A percentile compares a stretch with the other conserved stretches of the same genome.
Conservation (phyloP, 2,113 vertebrate species). For the Madoqua kirkii region DNA sequence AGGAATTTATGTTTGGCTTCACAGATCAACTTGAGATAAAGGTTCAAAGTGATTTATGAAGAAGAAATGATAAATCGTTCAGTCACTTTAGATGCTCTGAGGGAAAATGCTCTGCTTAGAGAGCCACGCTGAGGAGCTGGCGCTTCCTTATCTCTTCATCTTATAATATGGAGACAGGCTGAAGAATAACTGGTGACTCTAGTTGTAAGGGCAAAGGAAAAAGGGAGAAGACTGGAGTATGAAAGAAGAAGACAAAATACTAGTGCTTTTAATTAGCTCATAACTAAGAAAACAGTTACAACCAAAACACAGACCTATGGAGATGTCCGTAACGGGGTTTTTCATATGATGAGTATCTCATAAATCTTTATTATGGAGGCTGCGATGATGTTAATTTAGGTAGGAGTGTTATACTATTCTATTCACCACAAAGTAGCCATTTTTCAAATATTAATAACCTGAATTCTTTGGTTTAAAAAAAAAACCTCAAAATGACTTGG, state of each 20-base stretch:
- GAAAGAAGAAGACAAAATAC: neutral
- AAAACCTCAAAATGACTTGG: constrained; percentile 48
- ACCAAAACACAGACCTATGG: constrained; percentile 18
- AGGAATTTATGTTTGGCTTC: constrained; percentile 55
- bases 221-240: neutral
- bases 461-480: constrained; percentile 49
- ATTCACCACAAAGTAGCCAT: constrained; percentile 33
- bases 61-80: constrained; percentile 46
- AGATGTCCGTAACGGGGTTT: constrained; percentile 56
- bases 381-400: constrained; percentile 52
- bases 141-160: constrained; percentile 13
- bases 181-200: constrained; percentile 12
- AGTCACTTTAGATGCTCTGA: neutral
- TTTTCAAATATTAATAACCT: constrained; percentile 73
- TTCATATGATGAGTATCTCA: constrained; percentile 23
- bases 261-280: constrained; percentile 42
- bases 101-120: neutral
- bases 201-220: constrained; percentile 40
- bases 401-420: constrained; percentile 52
- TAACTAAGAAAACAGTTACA: constrained; percentile 28
- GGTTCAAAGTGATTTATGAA: constrained; percentile 49
- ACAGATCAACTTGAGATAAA: constrained; percentile 66
- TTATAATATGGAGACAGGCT: neutral
- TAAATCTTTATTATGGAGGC: constrained; percentile 58
- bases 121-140: neutral